Evolutionary conservation across 2,113 vertebrate species (phyloP).

Genomic region (Malurus alboscapulatus): DNA sequence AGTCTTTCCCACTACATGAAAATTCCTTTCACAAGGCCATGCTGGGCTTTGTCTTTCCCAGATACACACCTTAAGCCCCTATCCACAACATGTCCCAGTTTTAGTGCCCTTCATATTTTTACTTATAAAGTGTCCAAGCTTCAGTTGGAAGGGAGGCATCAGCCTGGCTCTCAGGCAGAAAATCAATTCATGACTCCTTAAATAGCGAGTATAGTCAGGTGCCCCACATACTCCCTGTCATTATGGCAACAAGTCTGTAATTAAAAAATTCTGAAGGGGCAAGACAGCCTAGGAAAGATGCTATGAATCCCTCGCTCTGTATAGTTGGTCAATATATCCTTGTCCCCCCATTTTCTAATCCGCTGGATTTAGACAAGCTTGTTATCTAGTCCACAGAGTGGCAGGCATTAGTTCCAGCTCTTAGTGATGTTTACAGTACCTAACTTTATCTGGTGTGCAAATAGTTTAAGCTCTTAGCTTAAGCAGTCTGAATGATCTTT

Average conservation of each 20-base stretch:
- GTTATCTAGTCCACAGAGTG: neutral
- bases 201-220: neutral
- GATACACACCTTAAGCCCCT: neutral
- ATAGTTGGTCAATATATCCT: neutral
- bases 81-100: neutral
- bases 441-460: slow-evolving; percentile 6
- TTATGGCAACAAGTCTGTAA: neutral
- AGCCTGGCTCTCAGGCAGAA: neutral
- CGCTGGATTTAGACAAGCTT: slow-evolving; percentile 6
- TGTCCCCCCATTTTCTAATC: neutral
- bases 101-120: neutral
- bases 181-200: neutral
- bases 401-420: neutral
- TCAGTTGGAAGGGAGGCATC: neutral
- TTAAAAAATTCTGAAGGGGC: neutral
- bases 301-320: neutral
- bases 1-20: neutral
- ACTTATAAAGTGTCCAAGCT: neutral
- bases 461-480: neutral
- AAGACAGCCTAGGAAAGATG: neutral
- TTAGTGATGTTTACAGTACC: neutral
- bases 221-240: neutral
- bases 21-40: neutral
- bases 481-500: neutral
- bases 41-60: neutral